These are phyloP conservation scores for Xanthorhoe spadicearia DNA, from an alignment of 2,888 invertebrate species.

Conservation along the genomic window DNA sequence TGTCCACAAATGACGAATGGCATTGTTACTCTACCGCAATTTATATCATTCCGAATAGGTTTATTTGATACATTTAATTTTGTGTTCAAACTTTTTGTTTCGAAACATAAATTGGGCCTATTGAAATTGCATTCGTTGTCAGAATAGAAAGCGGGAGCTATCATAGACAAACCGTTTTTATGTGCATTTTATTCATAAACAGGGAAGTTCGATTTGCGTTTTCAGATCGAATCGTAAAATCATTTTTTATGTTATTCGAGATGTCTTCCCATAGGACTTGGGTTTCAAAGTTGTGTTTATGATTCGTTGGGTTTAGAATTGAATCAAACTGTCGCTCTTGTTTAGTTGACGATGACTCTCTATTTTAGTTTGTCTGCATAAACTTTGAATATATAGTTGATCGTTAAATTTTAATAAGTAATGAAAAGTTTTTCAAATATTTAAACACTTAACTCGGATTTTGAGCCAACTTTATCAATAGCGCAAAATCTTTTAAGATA, in stretches of 20 bases:
- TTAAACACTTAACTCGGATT: too few species aligned
- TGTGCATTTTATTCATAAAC: slow-evolving; percentile 74
- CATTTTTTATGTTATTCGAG: slow-evolving; percentile 74
- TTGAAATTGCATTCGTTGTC: slow-evolving; percentile 34
- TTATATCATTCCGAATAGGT: not conserved
- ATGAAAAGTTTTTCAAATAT: too few species aligned
- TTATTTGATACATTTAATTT: slow-evolving; percentile 2
- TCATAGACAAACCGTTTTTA: slow-evolving; percentile 61
- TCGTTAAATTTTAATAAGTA: too few species aligned
- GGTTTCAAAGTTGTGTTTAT: slow-evolving; percentile 76
- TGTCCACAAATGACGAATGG: too few species aligned
- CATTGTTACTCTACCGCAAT: not conserved
- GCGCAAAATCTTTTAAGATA: too few species aligned
- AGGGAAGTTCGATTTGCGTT: slow-evolving; percentile 63
- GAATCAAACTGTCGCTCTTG: slow-evolving; percentile 22
- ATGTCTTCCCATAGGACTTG: slow-evolving; percentile 70
- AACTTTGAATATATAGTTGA: too few species aligned
- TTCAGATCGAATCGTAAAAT: slow-evolving; percentile 77
- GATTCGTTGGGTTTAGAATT: slow-evolving; percentile 41
- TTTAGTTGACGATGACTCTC: not conserved
- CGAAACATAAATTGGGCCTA: slow-evolving; percentile 17
- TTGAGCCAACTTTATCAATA: too few species aligned
- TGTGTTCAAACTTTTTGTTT: not conserved
- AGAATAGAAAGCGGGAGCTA: slow-evolving; percentile 41
- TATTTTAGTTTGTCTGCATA: too few species aligned